A percentile compares a stretch with the other conserved stretches of the same genome.
phyloP scores from a whole-genome alignment of 2,888 invertebrate genomes.

The Tyria jacobaeae region DNA sequence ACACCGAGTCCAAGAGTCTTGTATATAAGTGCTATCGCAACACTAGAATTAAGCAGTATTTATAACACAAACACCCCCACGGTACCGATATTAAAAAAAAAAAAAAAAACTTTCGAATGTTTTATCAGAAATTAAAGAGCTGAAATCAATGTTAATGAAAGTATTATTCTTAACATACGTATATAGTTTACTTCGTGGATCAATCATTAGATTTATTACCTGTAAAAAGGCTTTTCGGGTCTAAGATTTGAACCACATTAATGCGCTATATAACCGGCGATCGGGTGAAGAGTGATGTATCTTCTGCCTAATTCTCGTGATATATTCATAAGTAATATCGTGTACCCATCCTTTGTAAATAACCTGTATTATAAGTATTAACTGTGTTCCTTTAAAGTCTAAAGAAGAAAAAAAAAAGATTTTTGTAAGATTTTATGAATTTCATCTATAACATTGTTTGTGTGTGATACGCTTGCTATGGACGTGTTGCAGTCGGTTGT shows the following conservation, averaged over 20 bases:
- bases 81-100: neutral
- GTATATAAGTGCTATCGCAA: conserved; percentile 89
- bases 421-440: conserved; percentile 61
- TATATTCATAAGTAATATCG: conserved; percentile 16
- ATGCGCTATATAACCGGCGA: neutral
- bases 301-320: conserved; percentile 18
- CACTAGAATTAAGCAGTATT: conserved; percentile 18
- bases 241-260: neutral
- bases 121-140: neutral
- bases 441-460: conserved; percentile 48
- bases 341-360: conserved; percentile 67
- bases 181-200: too few species aligned
- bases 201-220: too few species aligned
- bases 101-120: too few species aligned
- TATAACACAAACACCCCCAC: neutral
- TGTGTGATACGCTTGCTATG: conserved; percentile 58
- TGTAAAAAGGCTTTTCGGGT: neutral
- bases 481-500: conserved; percentile 31
- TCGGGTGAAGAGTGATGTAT: neutral
- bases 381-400: conserved; percentile 72
- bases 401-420: conserved; percentile 47
- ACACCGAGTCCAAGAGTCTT: conserved; percentile 95
- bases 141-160: neutral
- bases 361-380: conserved; percentile 51
- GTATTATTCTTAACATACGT: neutral